These are phyloP conservation scores for Hephaestus fuliginosus DNA, from an alignment of 2,797 vertebrate genomes.

Conservation along the genomic window DNA sequence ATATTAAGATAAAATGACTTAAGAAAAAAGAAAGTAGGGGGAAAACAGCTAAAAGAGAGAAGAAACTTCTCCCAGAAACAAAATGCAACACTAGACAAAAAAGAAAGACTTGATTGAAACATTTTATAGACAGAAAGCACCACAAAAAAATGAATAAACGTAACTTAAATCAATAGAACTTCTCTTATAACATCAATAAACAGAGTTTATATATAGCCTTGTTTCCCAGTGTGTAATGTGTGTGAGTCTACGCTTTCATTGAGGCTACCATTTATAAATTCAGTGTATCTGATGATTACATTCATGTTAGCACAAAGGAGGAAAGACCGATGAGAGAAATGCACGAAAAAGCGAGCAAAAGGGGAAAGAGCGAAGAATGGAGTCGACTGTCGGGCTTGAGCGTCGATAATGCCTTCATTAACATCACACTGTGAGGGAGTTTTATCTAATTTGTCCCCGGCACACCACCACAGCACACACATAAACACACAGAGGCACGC, in stretches of 20 bases:
- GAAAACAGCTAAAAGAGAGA: neutral
- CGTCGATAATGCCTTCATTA: conserved; percentile 56
- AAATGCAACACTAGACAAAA: neutral
- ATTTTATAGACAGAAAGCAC: neutral
- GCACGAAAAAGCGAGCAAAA: conserved; percentile 24
- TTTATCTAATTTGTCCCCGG: conserved; percentile 47
- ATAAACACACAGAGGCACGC: conserved; percentile 1
- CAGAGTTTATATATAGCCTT: neutral
- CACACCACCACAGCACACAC: conserved; percentile 9
- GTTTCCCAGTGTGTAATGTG: conserved; percentile 1
- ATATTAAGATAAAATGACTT: no score
- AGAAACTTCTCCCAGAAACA: neutral
- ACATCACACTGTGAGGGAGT: conserved; percentile 48
- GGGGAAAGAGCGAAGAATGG: conserved; percentile 27
- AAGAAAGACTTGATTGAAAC: neutral
- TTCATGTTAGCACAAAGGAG: conserved; percentile 12
- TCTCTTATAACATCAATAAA: neutral
- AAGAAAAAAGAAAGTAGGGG: neutral
- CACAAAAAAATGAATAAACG: neutral
- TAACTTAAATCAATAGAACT: neutral
- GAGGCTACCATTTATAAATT: conserved; percentile 4
- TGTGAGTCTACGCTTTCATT: conserved; percentile 1
- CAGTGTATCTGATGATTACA: conserved; percentile 22
- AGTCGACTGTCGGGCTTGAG: conserved; percentile 31
- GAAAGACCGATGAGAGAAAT: conserved; percentile 20